These are phyloP conservation scores for Eleginops maclovinus DNA, from an alignment of 2,113 vertebrate genomes.

Conservation along the genomic window DNA sequence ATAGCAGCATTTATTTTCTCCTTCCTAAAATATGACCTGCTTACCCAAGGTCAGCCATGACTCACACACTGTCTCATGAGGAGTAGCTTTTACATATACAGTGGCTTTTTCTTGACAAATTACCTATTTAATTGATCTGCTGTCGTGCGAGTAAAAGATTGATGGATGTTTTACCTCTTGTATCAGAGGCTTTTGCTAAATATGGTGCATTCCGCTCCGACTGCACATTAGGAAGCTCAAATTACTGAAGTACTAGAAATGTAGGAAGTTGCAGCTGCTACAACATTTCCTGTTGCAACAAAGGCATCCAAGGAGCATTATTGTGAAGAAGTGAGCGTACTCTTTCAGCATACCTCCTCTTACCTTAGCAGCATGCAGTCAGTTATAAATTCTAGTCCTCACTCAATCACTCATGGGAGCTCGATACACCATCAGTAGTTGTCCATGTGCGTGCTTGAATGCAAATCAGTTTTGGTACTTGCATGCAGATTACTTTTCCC, in stretches of 20 bases:
- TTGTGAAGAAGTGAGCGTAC: not conserved
- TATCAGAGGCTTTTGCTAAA: constrained; percentile 3
- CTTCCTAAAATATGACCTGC: not conserved
- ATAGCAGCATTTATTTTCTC: not conserved
- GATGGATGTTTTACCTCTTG: not conserved
- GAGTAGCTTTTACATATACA: not conserved
- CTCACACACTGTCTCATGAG: not conserved
- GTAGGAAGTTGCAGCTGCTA: not conserved
- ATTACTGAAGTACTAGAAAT: not conserved
- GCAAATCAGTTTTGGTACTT: constrained; percentile 17
- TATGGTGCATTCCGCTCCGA: not conserved
- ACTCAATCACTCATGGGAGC: constrained; percentile 3
- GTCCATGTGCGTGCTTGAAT: constrained; percentile 15
- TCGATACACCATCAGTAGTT: not conserved
- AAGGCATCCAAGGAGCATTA: not conserved
- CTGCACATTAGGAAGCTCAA: not conserved
- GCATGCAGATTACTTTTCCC: constrained; percentile 21
- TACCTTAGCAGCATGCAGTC: not conserved
- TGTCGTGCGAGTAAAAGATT: not conserved
- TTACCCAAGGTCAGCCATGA: not conserved
- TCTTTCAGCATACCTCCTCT: not conserved
- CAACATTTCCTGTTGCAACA: not conserved
- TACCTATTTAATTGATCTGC: constrained; percentile 19
- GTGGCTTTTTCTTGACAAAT: not conserved
- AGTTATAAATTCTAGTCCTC: not conserved